Evolutionary conservation across 2,888 invertebrate species (phyloP), one percentile per base, ranked within the genome.

Genomic region (Carpatolechia fugitivella): DNA sequence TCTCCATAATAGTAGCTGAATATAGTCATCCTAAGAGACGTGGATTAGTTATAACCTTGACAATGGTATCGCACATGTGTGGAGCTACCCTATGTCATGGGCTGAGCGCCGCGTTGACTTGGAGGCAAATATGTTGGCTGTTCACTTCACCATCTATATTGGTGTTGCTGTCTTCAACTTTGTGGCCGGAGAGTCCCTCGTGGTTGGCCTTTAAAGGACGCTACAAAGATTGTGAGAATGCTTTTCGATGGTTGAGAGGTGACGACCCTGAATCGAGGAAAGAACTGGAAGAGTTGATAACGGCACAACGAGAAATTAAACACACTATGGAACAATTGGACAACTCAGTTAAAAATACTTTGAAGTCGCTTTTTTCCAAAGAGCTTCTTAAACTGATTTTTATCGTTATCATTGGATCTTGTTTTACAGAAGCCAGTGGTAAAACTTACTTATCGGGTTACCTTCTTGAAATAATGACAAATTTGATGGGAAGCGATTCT

Each of bases 191-290:
- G 44, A 65, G 65, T 18, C 65, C 65, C 4, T 52, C 57, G 6
- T 65, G 63, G 65, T 35, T 65, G 11, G 65, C 65, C 7, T 65
- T 60, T 29, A 61, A 58, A 50, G 65, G 65, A 11, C 52, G 63
- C 5, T 63, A 44, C 41, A 61, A 65, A 48, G 65, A 65, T 7
- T 54, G 65, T 24, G 13, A 47, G 8, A 44, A 7, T 0, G 50
- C 61, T 0, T 65, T 65, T 10, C 56, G 60, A 40, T 61, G 65
- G 61, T 30, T 65, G 3, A 53, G 65, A 38, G 65, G 63, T 24
- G 55, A 54, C 5, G 52, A 52, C 13, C n/a, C 38, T 7, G 59
- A 64, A 20, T 51, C 64, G 0, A 56, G 48, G 51, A 58, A 29
- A 55, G 64, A 64, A 54, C 1, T 64, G 6, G 48, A 47, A 3